Conservation (phyloP, 2,797 vertebrate genomes). For the Hirundo rustica region DNA sequence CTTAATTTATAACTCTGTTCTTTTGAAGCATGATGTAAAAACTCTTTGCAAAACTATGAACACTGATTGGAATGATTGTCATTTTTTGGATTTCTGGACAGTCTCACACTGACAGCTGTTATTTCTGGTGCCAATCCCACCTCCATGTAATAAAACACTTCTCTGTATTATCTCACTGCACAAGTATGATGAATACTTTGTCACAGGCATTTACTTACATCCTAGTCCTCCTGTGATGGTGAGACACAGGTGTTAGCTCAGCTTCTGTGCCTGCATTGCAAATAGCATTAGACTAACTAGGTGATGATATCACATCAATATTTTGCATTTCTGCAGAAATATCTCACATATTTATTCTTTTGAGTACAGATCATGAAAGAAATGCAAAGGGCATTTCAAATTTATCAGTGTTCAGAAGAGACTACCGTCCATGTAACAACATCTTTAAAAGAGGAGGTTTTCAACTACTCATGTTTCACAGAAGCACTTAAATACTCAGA, state of each 20-base stretch:
- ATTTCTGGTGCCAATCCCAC: slow-evolving; percentile 29
- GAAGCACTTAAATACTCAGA: neutral
- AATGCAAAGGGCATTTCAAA: neutral
- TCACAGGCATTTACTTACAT: slow-evolving; percentile 49
- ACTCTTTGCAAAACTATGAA: neutral
- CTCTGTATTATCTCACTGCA: slow-evolving; percentile 63
- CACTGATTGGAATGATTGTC: neutral
- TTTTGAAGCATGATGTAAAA: slow-evolving; percentile 8
- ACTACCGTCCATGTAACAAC: neutral
- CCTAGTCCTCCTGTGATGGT: slow-evolving; percentile 38
- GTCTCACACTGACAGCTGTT: slow-evolving; percentile 56
- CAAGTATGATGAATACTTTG: slow-evolving; percentile 64
- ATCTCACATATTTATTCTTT: neutral
- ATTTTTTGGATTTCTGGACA: slow-evolving; percentile 59
- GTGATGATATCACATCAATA: slow-evolving; percentile 11
- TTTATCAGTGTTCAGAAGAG: neutral
- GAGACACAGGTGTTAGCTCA: slow-evolving; percentile 60
- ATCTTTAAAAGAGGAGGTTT: neutral
- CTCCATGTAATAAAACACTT: slow-evolving; percentile 54
- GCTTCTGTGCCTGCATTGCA: slow-evolving; percentile 1
- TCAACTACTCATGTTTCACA: neutral
- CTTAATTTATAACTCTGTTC: neutral
- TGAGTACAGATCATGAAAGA: neutral
- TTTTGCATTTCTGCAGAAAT: neutral
- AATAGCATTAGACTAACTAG: slow-evolving; percentile 38